A percentile compares a stretch with the other conserved stretches of the same genome.
Evolutionary conservation across 2,888 invertebrate species (phyloP).

Genomic region (Rhaphigaster nebulosa): DNA sequence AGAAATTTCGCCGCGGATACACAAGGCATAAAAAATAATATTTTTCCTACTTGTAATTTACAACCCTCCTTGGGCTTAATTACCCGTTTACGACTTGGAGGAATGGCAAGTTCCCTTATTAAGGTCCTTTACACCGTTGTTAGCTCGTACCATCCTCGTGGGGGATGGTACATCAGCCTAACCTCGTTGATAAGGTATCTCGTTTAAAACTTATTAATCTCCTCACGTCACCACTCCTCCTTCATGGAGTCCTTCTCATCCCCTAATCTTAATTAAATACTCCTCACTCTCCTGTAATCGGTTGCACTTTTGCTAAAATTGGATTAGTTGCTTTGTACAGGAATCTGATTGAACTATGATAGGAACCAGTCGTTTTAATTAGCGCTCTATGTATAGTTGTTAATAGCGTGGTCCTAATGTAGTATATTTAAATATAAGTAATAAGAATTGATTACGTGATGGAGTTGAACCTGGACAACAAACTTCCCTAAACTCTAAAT

Average conservation of each 20-base stretch:
- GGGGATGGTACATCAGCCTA: neutral
- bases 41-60: no score
- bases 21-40: no score
- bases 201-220: conserved; percentile 43
- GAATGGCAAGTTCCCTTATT: neutral
- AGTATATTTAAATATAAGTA: no score
- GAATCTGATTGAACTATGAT: neutral
- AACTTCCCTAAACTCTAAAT: no score
- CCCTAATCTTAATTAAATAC: neutral
- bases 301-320: neutral
- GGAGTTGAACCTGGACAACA: no score
- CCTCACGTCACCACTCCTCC: neutral
- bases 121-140: neutral
- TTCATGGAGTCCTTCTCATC: no score
- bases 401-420: no score
- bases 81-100: neutral
- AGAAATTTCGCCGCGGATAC: no score
- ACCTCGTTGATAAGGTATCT: conserved; percentile 7
- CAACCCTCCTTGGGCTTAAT: neutral
- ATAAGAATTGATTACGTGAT: no score
- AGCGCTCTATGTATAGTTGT: no score
- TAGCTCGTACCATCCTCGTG: neutral
- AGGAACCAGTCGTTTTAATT: neutral
- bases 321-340: neutral
- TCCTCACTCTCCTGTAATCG: neutral